phyloP scores from a whole-genome alignment of 2,888 invertebrate genomes.

The Tipula vernalis region DNA sequence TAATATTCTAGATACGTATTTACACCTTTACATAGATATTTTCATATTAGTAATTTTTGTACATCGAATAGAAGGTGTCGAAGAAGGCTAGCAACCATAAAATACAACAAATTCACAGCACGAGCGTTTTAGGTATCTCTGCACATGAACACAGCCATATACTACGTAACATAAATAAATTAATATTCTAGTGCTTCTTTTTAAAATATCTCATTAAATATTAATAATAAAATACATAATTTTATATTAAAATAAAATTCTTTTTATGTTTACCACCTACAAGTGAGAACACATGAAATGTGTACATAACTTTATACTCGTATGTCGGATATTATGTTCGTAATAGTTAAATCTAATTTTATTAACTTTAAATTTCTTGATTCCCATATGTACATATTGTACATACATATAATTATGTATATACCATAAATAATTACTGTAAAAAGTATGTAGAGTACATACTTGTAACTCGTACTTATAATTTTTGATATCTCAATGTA shows the following conservation, averaged over 20 bases:
- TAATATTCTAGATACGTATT: background rate
- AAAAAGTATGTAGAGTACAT: background rate
- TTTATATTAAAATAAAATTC: background rate
- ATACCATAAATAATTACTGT: background rate
- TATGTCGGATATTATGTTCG: background rate
- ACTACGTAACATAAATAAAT: too few species aligned
- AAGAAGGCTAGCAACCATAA: background rate
- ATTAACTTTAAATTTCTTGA: background rate
- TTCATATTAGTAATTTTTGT: background rate
- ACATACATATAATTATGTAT: background rate
- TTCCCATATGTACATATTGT: background rate
- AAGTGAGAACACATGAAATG: background rate
- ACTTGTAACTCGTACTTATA: background rate
- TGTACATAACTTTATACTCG: background rate
- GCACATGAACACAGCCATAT: background rate
- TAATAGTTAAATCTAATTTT: background rate
- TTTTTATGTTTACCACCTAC: background rate
- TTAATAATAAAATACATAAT: background rate
- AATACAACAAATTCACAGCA: background rate
- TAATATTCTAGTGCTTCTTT: background rate
- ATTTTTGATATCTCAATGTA: background rate
- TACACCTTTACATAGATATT: background rate
- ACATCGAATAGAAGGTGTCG: background rate
- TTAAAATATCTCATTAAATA: background rate
- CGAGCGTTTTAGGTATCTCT: background rate